A percentile compares a stretch with the other conserved stretches of the same genome.
These are phyloP conservation scores for Cephus spinipes DNA, from an alignment of 2,888 invertebrate species.

Conservation along the genomic window DNA sequence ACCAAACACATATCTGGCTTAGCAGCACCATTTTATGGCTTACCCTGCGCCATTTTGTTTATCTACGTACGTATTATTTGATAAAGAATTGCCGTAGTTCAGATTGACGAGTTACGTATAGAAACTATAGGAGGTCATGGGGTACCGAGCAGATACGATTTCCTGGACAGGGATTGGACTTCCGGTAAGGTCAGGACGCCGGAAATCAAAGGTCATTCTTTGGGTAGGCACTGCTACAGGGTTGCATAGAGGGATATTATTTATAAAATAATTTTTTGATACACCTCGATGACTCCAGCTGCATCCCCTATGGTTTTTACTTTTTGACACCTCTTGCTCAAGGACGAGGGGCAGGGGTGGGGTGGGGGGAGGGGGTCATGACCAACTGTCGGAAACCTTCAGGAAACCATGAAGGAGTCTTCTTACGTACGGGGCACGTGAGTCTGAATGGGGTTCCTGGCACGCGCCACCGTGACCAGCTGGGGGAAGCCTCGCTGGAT, in stretches of 20 bases:
- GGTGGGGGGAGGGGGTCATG: neutral
- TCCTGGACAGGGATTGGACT: neutral
- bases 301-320: neutral
- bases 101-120: neutral
- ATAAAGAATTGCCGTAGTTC: neutral
- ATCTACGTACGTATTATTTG: neutral
- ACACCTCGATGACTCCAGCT: neutral
- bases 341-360: neutral
- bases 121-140: neutral
- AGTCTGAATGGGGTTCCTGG: neutral
- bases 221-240: neutral
- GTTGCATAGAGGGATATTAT: neutral
- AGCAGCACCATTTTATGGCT: neutral
- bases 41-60: neutral
- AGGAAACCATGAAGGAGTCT: neutral
- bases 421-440: neutral
- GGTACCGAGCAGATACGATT: neutral
- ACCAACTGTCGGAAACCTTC: neutral
- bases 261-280: neutral
- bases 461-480: slow-evolving; percentile 1
- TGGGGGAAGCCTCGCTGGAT: slow-evolving; percentile 9
- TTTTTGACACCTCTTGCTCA: neutral
- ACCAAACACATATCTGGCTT: neutral
- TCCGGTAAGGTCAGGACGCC: slow-evolving; percentile 35
- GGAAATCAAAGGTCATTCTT: slow-evolving; percentile 41